Conservation (phyloP, 1,140 invertebrate species). For the Sarcophaga bullata region DNA sequence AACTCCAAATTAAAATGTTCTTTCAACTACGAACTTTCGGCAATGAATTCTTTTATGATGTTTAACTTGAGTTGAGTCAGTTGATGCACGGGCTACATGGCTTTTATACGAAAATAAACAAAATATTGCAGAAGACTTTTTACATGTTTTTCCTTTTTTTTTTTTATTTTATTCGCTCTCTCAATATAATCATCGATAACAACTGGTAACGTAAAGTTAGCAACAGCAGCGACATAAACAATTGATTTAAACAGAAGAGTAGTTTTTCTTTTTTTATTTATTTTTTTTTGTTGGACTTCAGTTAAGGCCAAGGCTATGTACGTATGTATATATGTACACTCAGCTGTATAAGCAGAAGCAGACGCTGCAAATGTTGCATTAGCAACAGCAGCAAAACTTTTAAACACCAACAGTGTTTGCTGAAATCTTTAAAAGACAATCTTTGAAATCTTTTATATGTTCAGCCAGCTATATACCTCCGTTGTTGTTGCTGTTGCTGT, state of each 20-base stretch:
- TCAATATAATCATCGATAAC: too few relatives aligned
- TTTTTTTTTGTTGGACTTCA: too few relatives aligned
- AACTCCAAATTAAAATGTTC: conserved; percentile 64
- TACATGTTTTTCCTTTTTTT: too few relatives aligned
- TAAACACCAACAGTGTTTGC: conserved; percentile 36
- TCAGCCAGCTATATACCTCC: background rate
- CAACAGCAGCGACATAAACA: conserved; percentile 29
- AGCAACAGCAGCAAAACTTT: background rate
- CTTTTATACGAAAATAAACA: too few relatives aligned
- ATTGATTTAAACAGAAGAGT: conserved; percentile 3
- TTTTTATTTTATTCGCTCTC: too few relatives aligned
- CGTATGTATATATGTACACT: too few relatives aligned
- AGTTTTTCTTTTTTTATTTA: too few relatives aligned
- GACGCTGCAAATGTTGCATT: background rate
- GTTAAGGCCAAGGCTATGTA: too few relatives aligned
- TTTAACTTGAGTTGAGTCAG: too few relatives aligned
- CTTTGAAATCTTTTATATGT: conserved; percentile 18
- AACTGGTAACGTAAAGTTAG: too few relatives aligned
- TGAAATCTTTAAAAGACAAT: conserved; percentile 30
- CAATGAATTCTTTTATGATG: conserved; percentile 54
- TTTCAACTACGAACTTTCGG: conserved; percentile 65
- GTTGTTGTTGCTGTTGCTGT: conserved; percentile 13
- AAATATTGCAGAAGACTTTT: too few relatives aligned
- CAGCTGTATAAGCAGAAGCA: background rate
- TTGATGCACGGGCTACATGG: too few relatives aligned